phyloP scores from a whole-genome alignment of 2,888 invertebrate species.

The Perithous albicinctus region DNA sequence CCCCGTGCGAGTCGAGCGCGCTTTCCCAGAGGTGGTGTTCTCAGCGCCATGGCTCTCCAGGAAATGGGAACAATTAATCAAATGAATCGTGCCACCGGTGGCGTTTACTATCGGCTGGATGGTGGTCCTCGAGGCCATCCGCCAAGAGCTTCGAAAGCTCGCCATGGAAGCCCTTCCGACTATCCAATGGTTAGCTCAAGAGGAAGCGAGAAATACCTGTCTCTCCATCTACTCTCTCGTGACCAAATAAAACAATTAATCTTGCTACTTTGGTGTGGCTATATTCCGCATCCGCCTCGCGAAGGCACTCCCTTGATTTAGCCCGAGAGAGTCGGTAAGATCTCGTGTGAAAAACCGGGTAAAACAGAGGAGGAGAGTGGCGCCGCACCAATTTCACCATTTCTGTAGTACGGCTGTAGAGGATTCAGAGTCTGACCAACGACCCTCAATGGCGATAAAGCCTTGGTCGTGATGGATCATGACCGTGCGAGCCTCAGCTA shows the following conservation, averaged over 20 bases:
- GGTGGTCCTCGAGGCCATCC: conserved; percentile 57
- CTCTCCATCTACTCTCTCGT: conserved; percentile 20
- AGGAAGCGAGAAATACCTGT: conserved; percentile 26
- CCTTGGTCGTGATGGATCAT: conserved; percentile 56
- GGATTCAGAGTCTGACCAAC: conserved; percentile 30
- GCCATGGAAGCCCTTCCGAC: conserved; percentile 33
- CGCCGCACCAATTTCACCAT: conserved; percentile 51
- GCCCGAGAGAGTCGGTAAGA: conserved; percentile 38
- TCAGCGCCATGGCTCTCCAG: conserved; percentile 63
- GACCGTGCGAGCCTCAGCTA: conserved; percentile 11
- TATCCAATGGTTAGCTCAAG: conserved; percentile 14
- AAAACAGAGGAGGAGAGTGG: conserved; percentile 19
- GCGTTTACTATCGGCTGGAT: conserved; percentile 67
- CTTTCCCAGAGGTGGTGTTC: conserved; percentile 53
- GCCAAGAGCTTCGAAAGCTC: conserved; percentile 42
- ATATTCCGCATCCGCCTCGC: too few species aligned
- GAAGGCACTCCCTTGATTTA: conserved; percentile 29
- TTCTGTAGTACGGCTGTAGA: conserved; percentile 22
- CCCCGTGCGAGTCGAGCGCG: conserved; percentile 66
- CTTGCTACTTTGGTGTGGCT: conserved; percentile 74
- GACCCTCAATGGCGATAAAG: conserved; percentile 59
- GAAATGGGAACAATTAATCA: conserved; percentile 76
- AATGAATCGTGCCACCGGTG: conserved; percentile 70
- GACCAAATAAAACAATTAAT: conserved; percentile 76
- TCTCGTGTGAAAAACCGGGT: conserved; percentile 37